Conservation (phyloP, 2,888 invertebrate species). For the Bombylius major region DNA sequence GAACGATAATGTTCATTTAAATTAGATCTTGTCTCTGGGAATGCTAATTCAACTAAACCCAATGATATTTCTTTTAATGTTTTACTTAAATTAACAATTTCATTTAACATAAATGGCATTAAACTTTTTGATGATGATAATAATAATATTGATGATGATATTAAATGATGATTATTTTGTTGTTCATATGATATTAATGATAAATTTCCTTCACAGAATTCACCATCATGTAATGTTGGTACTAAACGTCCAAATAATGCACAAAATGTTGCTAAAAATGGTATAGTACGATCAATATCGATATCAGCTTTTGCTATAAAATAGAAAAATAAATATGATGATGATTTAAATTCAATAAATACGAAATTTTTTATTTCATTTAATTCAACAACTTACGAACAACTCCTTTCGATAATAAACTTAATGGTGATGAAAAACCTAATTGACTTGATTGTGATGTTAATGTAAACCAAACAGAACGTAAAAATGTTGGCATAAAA, state of each 20-base stretch:
- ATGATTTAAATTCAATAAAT: background rate
- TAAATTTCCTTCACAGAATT: conserved; percentile 51
- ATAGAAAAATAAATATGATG: background rate
- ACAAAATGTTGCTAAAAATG: conserved; percentile 72
- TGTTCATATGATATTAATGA: background rate
- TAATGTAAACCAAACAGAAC: conserved; percentile 55
- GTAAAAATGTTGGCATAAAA: conserved; percentile 63
- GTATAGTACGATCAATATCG: conserved; percentile 49
- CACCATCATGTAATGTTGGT: conserved; percentile 74
- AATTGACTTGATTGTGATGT: conserved; percentile 32
- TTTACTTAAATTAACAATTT: conserved; percentile 58
- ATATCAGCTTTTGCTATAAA: conserved; percentile 43
- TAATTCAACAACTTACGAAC: conserved; percentile 32
- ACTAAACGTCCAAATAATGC: conserved; percentile 67
- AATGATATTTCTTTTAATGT: conserved; percentile 68
- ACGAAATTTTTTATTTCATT: background rate
- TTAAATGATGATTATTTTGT: background rate
- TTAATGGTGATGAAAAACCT: conserved; percentile 34
- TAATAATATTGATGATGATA: background rate
- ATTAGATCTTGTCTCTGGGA: conserved; percentile 60
- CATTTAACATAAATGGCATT: conserved; percentile 56
- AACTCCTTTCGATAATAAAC: conserved; percentile 34
- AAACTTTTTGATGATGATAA: conserved; percentile 16
- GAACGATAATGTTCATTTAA: conserved; percentile 49
- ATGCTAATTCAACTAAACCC: conserved; percentile 74